phyloP scores from a whole-genome alignment of 1,140 invertebrate genomes.

The Harpegnathos saltator region DNA sequence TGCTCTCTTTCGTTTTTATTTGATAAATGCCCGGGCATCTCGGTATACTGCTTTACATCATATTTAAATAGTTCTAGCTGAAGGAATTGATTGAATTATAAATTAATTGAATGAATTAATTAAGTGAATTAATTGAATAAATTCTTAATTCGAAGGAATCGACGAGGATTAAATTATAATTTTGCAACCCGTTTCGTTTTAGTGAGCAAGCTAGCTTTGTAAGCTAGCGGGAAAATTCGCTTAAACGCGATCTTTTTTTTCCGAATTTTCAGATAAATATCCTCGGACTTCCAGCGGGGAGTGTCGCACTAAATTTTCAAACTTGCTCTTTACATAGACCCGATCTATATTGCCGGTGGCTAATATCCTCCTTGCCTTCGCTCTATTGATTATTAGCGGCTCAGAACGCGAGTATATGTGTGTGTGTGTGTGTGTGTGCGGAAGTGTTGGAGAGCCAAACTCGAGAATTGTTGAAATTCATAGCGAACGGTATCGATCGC shows the following conservation, averaged over 20 bases:
- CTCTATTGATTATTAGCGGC: not conserved
- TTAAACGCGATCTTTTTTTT: not conserved
- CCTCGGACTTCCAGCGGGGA: not conserved
- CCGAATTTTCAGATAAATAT: not conserved
- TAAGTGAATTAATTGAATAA: no score
- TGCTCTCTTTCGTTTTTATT: not conserved
- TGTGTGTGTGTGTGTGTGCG: not conserved
- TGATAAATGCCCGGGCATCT: not conserved
- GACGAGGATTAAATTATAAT: no score
- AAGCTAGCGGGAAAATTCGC: no score
- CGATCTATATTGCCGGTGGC: slow-evolving; percentile 1
- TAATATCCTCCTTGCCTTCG: not conserved
- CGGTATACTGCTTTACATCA: not conserved
- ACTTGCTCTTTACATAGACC: not conserved
- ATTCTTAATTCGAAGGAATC: no score
- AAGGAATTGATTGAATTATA: no score
- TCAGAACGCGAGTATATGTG: not conserved
- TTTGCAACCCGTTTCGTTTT: no score
- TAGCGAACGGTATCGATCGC: slow-evolving; percentile 17
- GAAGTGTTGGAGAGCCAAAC: not conserved
- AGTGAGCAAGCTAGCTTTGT: no score
- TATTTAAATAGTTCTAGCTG: not conserved
- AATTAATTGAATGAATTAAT: no score
- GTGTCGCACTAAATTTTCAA: not conserved
- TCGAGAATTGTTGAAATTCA: slow-evolving; percentile 38